Conservation (phyloP, 2,888 invertebrate genomes). For the Scaptomyza flava region DNA sequence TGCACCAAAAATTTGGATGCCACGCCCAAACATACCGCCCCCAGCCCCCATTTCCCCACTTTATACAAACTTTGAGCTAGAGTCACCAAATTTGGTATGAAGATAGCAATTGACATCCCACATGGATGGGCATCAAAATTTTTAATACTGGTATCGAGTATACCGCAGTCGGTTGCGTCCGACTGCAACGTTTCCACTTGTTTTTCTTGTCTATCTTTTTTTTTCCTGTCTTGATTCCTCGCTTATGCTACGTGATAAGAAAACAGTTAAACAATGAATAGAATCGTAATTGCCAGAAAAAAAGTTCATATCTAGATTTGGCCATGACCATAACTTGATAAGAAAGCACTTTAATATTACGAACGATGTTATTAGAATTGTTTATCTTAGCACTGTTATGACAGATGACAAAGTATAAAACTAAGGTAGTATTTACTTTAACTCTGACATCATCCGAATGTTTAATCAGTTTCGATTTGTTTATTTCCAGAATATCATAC, state of each 20-base stretch:
- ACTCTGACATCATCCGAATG: background rate
- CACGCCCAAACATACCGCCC: too few species aligned
- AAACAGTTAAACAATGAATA: background rate
- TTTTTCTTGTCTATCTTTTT: background rate
- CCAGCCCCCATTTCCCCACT: too few species aligned
- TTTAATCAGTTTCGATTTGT: too few species aligned
- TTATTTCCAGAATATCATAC: background rate
- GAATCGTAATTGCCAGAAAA: slow-evolving; percentile 35
- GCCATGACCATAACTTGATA: slow-evolving; percentile 38
- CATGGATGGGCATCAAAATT: too few species aligned
- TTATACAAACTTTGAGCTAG: too few species aligned
- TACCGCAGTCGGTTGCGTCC: too few species aligned
- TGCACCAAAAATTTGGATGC: too few species aligned
- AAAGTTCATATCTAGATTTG: slow-evolving; percentile 3
- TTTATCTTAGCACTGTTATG: slow-evolving; percentile 9
- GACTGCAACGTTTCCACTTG: too few species aligned
- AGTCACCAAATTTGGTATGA: too few species aligned
- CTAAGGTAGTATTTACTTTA: too few species aligned
- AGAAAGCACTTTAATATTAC: slow-evolving; percentile 32
- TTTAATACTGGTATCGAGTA: too few species aligned
- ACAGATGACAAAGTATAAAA: background rate
- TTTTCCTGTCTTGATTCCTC: background rate
- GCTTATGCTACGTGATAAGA: slow-evolving; percentile 14
- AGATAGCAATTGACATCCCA: too few species aligned
- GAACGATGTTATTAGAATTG: slow-evolving; percentile 32